phyloP scores from a whole-genome alignment of 2,888 invertebrate genomes.

The Baronia brevicornis region DNA sequence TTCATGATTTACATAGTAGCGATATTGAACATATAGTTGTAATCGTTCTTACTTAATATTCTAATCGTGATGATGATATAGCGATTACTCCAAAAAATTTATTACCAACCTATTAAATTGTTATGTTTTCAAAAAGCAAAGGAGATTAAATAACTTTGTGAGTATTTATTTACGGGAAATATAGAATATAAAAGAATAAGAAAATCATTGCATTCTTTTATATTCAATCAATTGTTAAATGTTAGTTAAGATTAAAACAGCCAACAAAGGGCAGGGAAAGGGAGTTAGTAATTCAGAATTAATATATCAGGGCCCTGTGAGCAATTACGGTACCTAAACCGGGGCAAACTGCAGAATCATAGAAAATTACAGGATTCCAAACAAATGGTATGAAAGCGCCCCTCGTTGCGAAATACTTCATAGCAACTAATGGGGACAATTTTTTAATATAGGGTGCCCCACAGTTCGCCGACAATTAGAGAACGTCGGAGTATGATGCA shows the following conservation, averaged over 20 bases:
- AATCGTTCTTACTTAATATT: too few relatives aligned
- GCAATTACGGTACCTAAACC: conserved; percentile 51
- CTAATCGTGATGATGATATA: too few relatives aligned
- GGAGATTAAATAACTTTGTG: too few relatives aligned
- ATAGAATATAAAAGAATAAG: background rate
- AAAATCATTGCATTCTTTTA: conserved; percentile 5
- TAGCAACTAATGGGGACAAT: conserved; percentile 59
- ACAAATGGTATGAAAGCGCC: conserved; percentile 53
- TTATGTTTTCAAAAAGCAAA: too few relatives aligned
- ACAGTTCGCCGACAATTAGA: conserved; percentile 50
- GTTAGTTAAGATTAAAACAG: conserved; percentile 58
- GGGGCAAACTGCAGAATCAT: conserved; percentile 63
- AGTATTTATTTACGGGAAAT: background rate
- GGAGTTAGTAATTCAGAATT: conserved; percentile 53
- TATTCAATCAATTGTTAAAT: conserved; percentile 30
- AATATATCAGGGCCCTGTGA: conserved; percentile 38
- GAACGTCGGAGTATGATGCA: conserved; percentile 15
- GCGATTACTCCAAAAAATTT: too few relatives aligned
- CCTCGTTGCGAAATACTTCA: conserved; percentile 44
- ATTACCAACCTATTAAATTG: too few relatives aligned
- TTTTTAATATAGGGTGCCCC: conserved; percentile 63
- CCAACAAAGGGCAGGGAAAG: conserved; percentile 49
- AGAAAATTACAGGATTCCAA: conserved; percentile 69
- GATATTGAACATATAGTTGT: too few relatives aligned
- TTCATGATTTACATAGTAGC: too few relatives aligned